Evolutionary conservation across 2,888 invertebrate genomes (phyloP).

Genomic region (Megalurothrips usitatus): DNA sequence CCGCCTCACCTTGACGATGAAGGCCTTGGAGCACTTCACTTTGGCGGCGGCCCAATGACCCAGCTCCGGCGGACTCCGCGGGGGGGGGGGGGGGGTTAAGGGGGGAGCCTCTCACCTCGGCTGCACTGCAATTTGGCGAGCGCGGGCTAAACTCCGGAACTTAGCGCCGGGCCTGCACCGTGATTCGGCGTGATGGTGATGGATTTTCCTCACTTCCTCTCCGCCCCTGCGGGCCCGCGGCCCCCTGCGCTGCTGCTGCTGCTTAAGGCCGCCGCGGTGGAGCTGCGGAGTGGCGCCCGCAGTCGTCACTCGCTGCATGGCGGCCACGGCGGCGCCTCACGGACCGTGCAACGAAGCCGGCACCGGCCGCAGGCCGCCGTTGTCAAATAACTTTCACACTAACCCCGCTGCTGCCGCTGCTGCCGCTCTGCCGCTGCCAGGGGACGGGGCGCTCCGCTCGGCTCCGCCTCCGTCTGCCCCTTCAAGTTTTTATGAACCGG

Average conservation of each 20-base stretch:
- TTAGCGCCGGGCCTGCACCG: background rate
- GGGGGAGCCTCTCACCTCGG: no score
- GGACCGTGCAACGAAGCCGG: background rate
- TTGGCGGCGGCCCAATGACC: slow-evolving; percentile 1
- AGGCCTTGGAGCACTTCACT: background rate
- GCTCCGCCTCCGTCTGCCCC: background rate
- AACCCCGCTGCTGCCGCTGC: background rate
- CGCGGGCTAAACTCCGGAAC: background rate
- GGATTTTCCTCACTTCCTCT: background rate
- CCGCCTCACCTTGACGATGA: no score
- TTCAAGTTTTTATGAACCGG: background rate
- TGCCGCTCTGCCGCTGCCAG: background rate
- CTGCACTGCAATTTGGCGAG: background rate
- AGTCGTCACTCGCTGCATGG: background rate
- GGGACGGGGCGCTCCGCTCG: background rate
- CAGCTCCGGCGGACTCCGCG: background rate
- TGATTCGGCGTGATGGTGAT: no score
- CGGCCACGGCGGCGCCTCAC: background rate
- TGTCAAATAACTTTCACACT: background rate
- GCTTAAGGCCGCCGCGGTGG: background rate
- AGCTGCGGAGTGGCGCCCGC: background rate
- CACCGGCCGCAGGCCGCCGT: background rate
- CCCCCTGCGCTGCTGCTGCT: no score
- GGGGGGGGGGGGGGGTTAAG: background rate
- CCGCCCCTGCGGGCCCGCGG: background rate